These are phyloP conservation scores for Ceuthmochares aereus DNA, from an alignment of 2,113 vertebrate species.

Conservation along the genomic window DNA sequence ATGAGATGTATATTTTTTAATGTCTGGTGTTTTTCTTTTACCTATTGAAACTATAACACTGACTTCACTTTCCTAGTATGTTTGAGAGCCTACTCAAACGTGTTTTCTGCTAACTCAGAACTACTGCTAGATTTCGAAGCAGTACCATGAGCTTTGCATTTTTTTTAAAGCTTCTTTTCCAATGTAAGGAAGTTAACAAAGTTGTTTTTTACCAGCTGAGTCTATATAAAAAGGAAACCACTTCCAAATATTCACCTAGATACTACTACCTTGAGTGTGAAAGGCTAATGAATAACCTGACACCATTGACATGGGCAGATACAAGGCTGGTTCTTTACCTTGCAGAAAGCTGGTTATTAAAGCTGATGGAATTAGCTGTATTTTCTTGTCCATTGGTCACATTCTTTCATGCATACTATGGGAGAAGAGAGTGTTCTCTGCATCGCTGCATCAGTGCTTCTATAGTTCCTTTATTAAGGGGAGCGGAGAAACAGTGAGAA, in stretches of 20 bases:
- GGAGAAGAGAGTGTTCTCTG: constrained; percentile 63
- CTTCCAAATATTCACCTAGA: background rate
- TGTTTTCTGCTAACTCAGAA: background rate
- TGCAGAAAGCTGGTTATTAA: constrained; percentile 60
- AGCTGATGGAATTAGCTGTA: constrained; percentile 56
- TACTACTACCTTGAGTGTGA: background rate
- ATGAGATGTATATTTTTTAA: background rate
- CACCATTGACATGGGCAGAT: constrained; percentile 13
- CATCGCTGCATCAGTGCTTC: constrained; percentile 68
- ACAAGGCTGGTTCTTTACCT: constrained; percentile 68
- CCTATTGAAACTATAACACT: background rate
- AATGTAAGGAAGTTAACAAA: background rate
- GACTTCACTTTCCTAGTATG: background rate
- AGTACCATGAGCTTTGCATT: accelerated
- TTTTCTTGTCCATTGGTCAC: constrained; percentile 67
- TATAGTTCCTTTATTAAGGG: constrained; percentile 67
- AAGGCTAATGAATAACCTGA: constrained; percentile 2
- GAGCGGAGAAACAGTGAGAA: constrained; percentile 67
- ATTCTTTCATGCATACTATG: constrained; percentile 69
- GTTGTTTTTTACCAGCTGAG: background rate
- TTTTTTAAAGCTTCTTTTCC: background rate
- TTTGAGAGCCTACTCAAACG: background rate
- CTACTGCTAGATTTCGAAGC: background rate
- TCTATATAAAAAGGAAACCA: background rate
- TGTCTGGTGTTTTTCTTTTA: background rate